Evolutionary conservation across 2,797 vertebrate species (phyloP).

Genomic region (Chaenodraco wilsoni): DNA sequence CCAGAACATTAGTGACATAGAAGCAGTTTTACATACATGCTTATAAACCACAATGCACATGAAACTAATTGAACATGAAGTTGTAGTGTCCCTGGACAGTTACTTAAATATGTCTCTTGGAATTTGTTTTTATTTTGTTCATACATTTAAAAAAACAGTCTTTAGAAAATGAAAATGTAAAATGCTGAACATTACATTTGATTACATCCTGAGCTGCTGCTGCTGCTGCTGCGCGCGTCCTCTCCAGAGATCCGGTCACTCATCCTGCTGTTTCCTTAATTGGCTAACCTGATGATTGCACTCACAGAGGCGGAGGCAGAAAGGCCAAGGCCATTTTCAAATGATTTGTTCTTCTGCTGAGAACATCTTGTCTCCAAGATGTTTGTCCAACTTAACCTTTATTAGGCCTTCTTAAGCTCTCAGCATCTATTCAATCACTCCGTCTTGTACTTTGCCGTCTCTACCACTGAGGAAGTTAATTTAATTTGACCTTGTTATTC

Average conservation of each 20-base stretch:
- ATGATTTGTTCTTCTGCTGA: slow-evolving; percentile 26
- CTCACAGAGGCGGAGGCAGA: slow-evolving; percentile 28
- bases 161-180: slow-evolving; percentile 25
- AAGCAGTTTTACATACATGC: not conserved
- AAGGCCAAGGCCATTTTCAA: slow-evolving; percentile 49
- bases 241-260: slow-evolving; percentile 37
- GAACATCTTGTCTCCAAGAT: slow-evolving; percentile 53
- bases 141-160: not conserved
- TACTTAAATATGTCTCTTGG: slow-evolving; percentile 5
- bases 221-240: slow-evolving; percentile 23
- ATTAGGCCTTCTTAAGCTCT: slow-evolving; percentile 55
- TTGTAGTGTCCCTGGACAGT: not conserved
- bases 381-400: slow-evolving; percentile 57
- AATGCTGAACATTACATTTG: slow-evolving; percentile 28
- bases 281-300: slow-evolving; percentile 67
- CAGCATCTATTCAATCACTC: slow-evolving; percentile 63
- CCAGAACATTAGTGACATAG: not conserved
- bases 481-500: slow-evolving; percentile 70
- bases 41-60: not conserved
- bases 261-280: slow-evolving; percentile 64
- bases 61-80: not conserved
- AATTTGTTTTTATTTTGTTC: not conserved
- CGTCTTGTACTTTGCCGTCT: slow-evolving; percentile 51
- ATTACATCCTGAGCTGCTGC: slow-evolving; percentile 44
- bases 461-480: slow-evolving; percentile 70